Evolutionary conservation across 2,888 invertebrate species (phyloP), one percentile per base, ranked within the genome.

Genomic region (Zele albiditarsus): DNA sequence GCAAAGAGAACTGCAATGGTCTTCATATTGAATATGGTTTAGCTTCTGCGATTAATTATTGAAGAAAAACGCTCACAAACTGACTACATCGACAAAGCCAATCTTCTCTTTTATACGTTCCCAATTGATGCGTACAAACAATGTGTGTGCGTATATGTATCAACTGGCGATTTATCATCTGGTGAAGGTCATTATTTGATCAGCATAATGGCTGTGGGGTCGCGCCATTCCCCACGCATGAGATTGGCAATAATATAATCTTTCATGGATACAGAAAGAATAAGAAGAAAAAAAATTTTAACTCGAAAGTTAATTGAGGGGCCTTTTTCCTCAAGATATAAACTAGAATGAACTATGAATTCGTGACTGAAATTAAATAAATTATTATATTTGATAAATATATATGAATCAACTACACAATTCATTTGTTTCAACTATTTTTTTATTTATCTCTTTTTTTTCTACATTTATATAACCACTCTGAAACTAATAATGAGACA

Each of bases 11-110:
- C 75, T 38, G 79, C 74, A 69, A 81, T 74, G 68, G 74, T 69
- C 76, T 81, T 84, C 84, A 83, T 84, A 75, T 75, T 68, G 28
- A 16, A 16, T 23, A 20, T 42, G 12, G 75, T 46, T 67, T 16
- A 3, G 28, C 25, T 12, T 23, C 3, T 10, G 62, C 49, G 33
- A 20, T 49, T 42, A 46, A 58, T 70, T 67, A 58, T 14, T 58
- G 25, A 20, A 31, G 62, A 76, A 63, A 27, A 42, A 25, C 33
- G 23, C 25, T 27, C 6, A 31, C 27, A 62, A 33, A 70, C 69
- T 74, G 62, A 33, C 27, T 33, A 49, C 53, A 49, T 38, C 27
- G 10, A 12, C 28, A 53, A 63, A 53, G 33, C 12, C 8, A 53
- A 38, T 42, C 38, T 63, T 42, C 65, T 71, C 72, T 74, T 74